phyloP scores from a whole-genome alignment of 2,797 vertebrate species.

The Anguilla obscura region DNA sequence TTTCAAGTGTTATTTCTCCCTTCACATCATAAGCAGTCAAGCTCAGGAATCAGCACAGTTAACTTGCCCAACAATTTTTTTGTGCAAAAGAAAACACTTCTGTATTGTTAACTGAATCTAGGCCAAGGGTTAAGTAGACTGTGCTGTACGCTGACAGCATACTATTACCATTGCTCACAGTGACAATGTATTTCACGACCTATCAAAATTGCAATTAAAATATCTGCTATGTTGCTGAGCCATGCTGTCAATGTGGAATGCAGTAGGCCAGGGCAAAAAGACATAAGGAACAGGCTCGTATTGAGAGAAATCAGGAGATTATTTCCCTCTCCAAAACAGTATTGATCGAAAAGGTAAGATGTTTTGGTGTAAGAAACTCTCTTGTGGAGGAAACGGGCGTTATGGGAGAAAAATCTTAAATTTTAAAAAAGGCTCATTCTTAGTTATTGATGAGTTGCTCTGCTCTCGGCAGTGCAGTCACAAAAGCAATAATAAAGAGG shows the following conservation, averaged over 20 bases:
- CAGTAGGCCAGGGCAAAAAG: background rate
- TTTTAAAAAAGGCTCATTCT: background rate
- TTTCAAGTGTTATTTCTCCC: background rate
- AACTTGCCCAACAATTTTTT: background rate
- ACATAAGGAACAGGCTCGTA: background rate
- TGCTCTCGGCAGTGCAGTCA: background rate
- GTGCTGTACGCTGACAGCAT: background rate
- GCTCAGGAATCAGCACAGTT: background rate
- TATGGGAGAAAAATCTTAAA: background rate
- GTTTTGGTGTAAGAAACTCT: background rate
- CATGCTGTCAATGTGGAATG: background rate
- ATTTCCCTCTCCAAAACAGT: background rate
- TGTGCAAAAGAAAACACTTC: background rate
- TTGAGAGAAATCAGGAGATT: background rate
- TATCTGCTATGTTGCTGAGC: background rate
- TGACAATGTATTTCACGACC: background rate
- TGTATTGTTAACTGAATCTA: background rate
- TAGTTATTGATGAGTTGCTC: background rate
- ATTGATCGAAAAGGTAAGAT: background rate
- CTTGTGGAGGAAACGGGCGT: background rate
- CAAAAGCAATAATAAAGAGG: background rate
- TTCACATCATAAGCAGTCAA: background rate
- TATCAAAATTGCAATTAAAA: background rate
- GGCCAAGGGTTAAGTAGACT: background rate
- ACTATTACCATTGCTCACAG: background rate